Evolutionary conservation across 2,888 invertebrate species (phyloP).

Genomic region (Cordylochernes scorpioides): DNA sequence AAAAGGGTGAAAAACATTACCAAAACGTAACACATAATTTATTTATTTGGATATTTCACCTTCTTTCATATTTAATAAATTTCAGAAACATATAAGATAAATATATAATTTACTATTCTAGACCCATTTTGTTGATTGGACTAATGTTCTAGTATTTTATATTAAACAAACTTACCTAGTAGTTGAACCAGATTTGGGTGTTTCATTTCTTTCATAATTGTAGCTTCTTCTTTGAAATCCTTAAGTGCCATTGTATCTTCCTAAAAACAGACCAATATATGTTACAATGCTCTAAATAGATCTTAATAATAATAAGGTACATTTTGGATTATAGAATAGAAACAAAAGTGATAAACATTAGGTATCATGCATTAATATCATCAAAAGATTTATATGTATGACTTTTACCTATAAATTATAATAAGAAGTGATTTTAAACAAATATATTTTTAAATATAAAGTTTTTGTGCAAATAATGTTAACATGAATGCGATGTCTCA

Average conservation of each 20-base stretch:
- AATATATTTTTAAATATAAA: no score
- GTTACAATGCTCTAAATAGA: constrained; percentile 1
- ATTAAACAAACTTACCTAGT: constrained; percentile 31
- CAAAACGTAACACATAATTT: no score
- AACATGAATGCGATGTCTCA: no score
- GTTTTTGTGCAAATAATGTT: no score
- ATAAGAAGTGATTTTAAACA: no score
- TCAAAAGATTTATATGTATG: no score
- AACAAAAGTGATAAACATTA: no score
- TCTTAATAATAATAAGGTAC: not conserved
- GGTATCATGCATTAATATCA: no score
- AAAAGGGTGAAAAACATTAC: no score
- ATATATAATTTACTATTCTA: constrained; percentile 1
- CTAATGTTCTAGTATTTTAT: not conserved
- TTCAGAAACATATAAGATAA: not conserved
- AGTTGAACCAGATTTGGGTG: constrained; percentile 94
- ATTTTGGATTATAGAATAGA: not conserved
- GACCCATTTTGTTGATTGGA: constrained; percentile 1
- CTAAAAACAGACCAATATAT: constrained; percentile 19
- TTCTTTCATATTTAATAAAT: not conserved
- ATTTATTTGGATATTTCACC: no score
- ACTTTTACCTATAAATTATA: no score
- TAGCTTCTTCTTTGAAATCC: constrained; percentile 94
- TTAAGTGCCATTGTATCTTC: constrained; percentile 98
- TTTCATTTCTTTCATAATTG: constrained; percentile 99